phyloP scores from a whole-genome alignment of 2,113 vertebrate genomes.

The Mesitornis unicolor region DNA sequence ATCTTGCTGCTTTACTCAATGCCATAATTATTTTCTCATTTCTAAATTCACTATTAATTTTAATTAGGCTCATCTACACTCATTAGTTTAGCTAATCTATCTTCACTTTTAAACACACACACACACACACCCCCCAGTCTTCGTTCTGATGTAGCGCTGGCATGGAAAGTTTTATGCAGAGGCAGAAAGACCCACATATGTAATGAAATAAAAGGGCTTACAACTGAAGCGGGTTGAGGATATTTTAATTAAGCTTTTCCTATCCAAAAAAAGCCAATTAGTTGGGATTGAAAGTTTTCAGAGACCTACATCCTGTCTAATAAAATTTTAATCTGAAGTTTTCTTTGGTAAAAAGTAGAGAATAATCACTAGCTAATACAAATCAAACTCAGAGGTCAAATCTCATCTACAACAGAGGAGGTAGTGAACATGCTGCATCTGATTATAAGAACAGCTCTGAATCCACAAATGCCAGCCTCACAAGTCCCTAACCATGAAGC shows the following conservation, averaged over 20 bases:
- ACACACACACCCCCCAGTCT: background rate
- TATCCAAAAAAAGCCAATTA: slow-evolving; percentile 20
- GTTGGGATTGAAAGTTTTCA: slow-evolving; percentile 17
- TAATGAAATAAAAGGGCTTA: background rate
- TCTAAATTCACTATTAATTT: slow-evolving; percentile 56
- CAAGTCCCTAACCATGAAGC: background rate
- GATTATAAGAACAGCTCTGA: background rate
- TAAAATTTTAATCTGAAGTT: slow-evolving; percentile 38
- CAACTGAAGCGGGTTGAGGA: background rate
- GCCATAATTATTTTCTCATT: slow-evolving; percentile 48
- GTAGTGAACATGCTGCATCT: background rate
- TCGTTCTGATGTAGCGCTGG: background rate
- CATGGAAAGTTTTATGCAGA: background rate
- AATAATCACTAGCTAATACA: slow-evolving; percentile 2
- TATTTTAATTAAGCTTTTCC: slow-evolving; percentile 26
- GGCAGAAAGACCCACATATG: background rate
- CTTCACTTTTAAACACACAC: background rate
- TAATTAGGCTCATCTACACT: slow-evolving; percentile 50
- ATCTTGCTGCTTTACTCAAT: background rate
- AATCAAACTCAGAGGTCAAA: slow-evolving; percentile 4
- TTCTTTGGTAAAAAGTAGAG: slow-evolving; percentile 19
- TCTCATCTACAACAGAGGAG: background rate
- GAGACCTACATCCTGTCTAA: slow-evolving; percentile 9
- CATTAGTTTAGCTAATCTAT: slow-evolving; percentile 38
- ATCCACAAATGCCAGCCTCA: background rate